Percentiles rank a stretch among this genome's conserved stretches.
Conservation (phyloP, 2,797 vertebrate species). For the Melopsittacus undulatus region DNA sequence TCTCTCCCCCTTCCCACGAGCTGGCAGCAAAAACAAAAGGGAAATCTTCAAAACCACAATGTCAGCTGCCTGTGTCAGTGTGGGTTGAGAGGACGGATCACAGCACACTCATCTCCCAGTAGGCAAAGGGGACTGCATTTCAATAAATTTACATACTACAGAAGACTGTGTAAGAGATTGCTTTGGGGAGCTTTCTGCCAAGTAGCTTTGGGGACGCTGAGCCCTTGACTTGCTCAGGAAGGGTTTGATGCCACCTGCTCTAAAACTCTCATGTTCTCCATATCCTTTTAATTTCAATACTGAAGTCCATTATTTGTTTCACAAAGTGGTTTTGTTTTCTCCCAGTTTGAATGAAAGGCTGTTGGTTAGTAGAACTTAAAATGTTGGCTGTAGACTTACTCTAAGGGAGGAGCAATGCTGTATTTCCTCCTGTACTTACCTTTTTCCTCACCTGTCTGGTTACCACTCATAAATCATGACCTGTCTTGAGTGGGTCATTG, state of each 20-base stretch:
- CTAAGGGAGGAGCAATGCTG: not conserved
- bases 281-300: not conserved
- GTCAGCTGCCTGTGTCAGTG: slow-evolving; percentile 65
- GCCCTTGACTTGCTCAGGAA: slow-evolving; percentile 48
- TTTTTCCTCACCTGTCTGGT: not conserved
- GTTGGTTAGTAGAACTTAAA: not conserved
- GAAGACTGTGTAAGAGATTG: slow-evolving; percentile 43
- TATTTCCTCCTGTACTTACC: not conserved
- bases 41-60: slow-evolving; percentile 56
- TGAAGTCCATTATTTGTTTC: not conserved
- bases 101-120: slow-evolving; percentile 56
- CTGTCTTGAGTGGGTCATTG: not conserved
- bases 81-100: slow-evolving; percentile 68
- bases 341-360: not conserved
- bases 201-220: not conserved
- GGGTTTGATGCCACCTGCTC: slow-evolving; percentile 61
- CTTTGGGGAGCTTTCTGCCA: slow-evolving; percentile 51
- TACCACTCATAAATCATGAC: not conserved
- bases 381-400: not conserved
- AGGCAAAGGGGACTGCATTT: slow-evolving; percentile 61
- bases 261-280: not conserved
- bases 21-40: slow-evolving; percentile 63
- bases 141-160: slow-evolving; percentile 72
- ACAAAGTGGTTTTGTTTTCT: not conserved
- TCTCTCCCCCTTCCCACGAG: slow-evolving; percentile 16